Conservation (phyloP, 2,888 invertebrate genomes). For the Aethes cnicana region DNA sequence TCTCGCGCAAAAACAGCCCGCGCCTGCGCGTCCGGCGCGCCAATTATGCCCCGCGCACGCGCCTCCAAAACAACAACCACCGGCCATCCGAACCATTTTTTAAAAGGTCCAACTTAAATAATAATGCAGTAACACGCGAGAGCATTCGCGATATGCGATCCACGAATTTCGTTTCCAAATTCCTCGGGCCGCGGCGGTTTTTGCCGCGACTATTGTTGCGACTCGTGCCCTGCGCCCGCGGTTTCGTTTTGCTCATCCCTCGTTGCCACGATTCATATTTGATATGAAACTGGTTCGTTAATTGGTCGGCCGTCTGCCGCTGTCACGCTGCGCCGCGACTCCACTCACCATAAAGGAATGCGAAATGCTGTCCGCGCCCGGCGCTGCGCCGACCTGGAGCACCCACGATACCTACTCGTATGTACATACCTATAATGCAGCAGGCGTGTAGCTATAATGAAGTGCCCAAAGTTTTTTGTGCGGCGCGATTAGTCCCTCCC, state of each 20-base stretch:
- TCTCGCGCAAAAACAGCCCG: slow-evolving; percentile 51
- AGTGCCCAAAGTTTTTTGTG: slow-evolving; percentile 73
- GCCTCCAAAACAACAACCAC: slow-evolving; percentile 73
- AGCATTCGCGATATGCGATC: slow-evolving; percentile 80
- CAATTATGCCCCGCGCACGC: slow-evolving; percentile 78
- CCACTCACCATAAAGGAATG: slow-evolving; percentile 61
- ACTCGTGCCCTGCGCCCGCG: slow-evolving; percentile 34
- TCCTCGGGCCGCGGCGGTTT: slow-evolving; percentile 64
- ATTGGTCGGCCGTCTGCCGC: slow-evolving; percentile 48
- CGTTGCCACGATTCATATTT: slow-evolving; percentile 43
- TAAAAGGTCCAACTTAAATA: slow-evolving; percentile 75
- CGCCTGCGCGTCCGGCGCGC: slow-evolving; percentile 61
- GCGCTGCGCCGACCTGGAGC: slow-evolving; percentile 37
- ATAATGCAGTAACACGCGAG: slow-evolving; percentile 83
- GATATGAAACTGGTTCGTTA: slow-evolving; percentile 49
- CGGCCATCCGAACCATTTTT: slow-evolving; percentile 71
- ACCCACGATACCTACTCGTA: slow-evolving; percentile 1
- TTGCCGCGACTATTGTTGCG: slow-evolving; percentile 72
- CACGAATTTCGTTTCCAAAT: slow-evolving; percentile 78
- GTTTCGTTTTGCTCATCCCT: slow-evolving; percentile 36
- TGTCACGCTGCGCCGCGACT: slow-evolving; percentile 33
- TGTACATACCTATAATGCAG: no score
- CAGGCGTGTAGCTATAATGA: slow-evolving; percentile 64
- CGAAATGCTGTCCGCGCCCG: slow-evolving; percentile 51
- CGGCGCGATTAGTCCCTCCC: slow-evolving; percentile 67